phyloP scores from a whole-genome alignment of 2,797 vertebrate species.

The Takifugu ocellatus region DNA sequence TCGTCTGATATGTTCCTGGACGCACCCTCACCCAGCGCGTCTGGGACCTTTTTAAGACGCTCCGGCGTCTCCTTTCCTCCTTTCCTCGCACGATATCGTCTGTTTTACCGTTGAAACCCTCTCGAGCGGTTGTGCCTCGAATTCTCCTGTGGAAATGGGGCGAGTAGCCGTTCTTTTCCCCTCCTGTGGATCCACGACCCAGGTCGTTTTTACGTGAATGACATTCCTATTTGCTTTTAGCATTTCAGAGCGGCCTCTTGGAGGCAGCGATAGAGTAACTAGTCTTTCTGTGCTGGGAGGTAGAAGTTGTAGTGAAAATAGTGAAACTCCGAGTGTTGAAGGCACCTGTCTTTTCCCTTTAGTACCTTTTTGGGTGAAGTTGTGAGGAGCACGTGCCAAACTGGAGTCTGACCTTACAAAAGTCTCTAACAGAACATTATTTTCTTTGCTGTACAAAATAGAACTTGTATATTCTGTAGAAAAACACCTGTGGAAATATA shows the following conservation, averaged over 20 bases:
- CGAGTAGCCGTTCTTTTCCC: conserved; percentile 5
- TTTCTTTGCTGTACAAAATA: conserved; percentile 53
- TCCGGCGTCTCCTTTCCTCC: not conserved
- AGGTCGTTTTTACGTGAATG: conserved; percentile 24
- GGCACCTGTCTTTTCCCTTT: conserved; percentile 19
- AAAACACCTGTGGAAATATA: conserved; percentile 53
- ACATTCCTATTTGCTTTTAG: conserved; percentile 45
- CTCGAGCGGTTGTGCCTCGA: conserved; percentile 4
- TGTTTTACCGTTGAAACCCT: not conserved
- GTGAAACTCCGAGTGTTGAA: conserved; percentile 1
- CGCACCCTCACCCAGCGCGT: conserved; percentile 16
- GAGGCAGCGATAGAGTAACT: conserved; percentile 9
- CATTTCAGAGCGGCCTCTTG: conserved; percentile 32
- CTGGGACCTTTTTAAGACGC: conserved; percentile 5
- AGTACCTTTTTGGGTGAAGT: conserved; percentile 3
- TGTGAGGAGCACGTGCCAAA: conserved; percentile 66
- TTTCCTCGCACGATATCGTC: not conserved
- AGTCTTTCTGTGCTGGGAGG: conserved; percentile 6
- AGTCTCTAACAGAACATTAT: conserved; percentile 47
- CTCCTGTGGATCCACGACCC: too few relatives aligned
- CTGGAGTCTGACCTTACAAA: conserved; percentile 36
- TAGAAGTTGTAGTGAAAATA: conserved; percentile 6
- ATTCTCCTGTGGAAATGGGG: conserved; percentile 7
- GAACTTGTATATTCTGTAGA: conserved; percentile 64
- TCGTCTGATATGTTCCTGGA: conserved; percentile 15